Evolutionary conservation across 2,113 vertebrate species (phyloP), one percentile per base, ranked within the genome.

Genomic region (Periophthalmus modestus): DNA sequence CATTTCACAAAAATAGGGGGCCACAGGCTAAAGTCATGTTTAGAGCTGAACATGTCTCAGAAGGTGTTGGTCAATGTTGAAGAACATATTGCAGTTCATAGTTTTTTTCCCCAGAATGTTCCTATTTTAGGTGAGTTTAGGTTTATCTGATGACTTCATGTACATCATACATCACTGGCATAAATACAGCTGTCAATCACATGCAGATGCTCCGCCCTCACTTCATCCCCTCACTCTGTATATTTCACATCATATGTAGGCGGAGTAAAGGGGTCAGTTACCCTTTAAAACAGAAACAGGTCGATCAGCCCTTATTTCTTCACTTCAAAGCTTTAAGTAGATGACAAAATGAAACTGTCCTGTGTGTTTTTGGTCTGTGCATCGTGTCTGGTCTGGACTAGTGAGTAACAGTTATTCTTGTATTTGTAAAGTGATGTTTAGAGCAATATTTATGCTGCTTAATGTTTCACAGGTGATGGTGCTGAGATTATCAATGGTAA

Each of bases 401-500:
- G 90, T 91, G 74, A 90, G 85, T 84, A 62, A 7, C 21, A 34
- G 7, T 18, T 52, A 18, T 52, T 21, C 9, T 67, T 69, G 36
- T 6, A 4, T 15, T 72, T 58, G 11, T n/a, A 23, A 23, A 46
- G 13, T 46, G 10, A 43, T 23, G 0, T 14, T 13, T 21, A 24
- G 33, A 36, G 3, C 18, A 12, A 24, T 19, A 61, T 23, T 5
- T 23, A 18, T 28, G 15, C 14, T 24, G 16, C 50, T 2, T 47
- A 2, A 52, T 72, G 21, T 58, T 39, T 52, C 50, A 67, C 15
- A 93, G 92, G 76, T 79, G 24, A 67, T 62, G 82, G 85, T 11
- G 71, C 82, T 61, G 85, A 89, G 62, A 90, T 92, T n/a, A 85
- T 92, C 43, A 75, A 39, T 16, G 90, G 91, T 4, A 58, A 73